phyloP scores from a whole-genome alignment of 2,797 vertebrate species.

The Eupleurogrammus muticus region DNA sequence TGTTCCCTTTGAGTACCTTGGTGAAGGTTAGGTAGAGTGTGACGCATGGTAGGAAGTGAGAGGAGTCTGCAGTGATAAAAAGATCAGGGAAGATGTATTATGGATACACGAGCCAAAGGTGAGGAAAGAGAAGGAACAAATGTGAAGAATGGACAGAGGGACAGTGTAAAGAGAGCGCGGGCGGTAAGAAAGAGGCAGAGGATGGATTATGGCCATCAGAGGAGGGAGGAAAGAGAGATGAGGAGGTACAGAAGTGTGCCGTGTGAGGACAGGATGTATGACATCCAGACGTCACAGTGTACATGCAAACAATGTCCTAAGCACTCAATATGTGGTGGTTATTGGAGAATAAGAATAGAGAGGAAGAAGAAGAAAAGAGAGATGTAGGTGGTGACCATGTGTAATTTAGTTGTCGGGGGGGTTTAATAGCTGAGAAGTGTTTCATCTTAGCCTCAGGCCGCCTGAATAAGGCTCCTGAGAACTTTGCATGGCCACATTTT shows the following conservation, averaged over 20 bases:
- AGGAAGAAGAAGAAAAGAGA: not conserved
- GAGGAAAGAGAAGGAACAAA: not conserved
- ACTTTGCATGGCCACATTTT: constrained; percentile 1
- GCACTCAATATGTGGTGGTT: not conserved
- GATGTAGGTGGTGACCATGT: not conserved
- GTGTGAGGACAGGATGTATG: constrained; percentile 8
- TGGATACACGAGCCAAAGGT: not conserved
- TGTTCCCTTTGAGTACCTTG: not conserved
- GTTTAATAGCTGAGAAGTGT: not conserved
- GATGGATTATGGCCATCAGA: not conserved
- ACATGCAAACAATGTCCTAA: not conserved
- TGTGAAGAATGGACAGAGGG: not conserved
- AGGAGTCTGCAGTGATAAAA: constrained; percentile 17
- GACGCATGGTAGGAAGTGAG: not conserved
- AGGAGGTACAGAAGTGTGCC: constrained; percentile 6
- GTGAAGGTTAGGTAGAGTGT: not conserved
- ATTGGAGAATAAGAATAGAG: not conserved
- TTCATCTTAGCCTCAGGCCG: no score
- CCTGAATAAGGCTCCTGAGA: not conserved
- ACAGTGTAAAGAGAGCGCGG: not conserved
- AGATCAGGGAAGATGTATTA: constrained; percentile 5
- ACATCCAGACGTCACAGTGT: constrained; percentile 24
- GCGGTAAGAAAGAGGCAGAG: not conserved
- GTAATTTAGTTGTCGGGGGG: not conserved
- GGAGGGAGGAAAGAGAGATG: constrained; percentile 15